Conservation (phyloP, 35 echinoderm and acorn worm species). For the Stichopus chloronotus region DNA sequence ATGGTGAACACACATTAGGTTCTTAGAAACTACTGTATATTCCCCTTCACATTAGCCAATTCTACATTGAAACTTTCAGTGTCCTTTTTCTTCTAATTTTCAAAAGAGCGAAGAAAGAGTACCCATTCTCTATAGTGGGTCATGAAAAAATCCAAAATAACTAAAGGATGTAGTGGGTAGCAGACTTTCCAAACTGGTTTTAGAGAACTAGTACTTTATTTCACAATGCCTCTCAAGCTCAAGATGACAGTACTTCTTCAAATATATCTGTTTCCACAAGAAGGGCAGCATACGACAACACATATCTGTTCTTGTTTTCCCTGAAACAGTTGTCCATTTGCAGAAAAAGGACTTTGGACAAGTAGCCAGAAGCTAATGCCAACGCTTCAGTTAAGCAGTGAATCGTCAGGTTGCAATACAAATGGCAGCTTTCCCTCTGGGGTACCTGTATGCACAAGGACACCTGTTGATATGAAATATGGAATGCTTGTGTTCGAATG, state of each 20-base stretch:
- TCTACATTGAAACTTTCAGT: too few relatives aligned
- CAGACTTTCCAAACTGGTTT: too few relatives aligned
- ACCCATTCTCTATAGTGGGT: too few relatives aligned
- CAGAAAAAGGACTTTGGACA: slow-evolving; percentile 50
- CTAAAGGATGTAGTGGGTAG: too few relatives aligned
- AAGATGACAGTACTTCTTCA: slow-evolving; percentile 65
- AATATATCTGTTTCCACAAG: slow-evolving; percentile 60
- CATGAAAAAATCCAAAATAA: too few relatives aligned
- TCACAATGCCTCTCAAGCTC: too few relatives aligned
- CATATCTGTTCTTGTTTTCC: slow-evolving; percentile 70
- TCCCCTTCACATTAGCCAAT: too few relatives aligned
- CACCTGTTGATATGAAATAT: slow-evolving; percentile 28
- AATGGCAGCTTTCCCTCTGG: slow-evolving; percentile 45
- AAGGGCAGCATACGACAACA: slow-evolving; percentile 55
- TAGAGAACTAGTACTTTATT: too few relatives aligned
- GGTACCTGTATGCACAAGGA: slow-evolving; percentile 46
- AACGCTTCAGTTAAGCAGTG: slow-evolving; percentile 44
- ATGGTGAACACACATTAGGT: too few relatives aligned
- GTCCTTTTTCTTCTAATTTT: too few relatives aligned
- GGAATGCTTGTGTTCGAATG: not conserved
- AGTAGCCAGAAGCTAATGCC: not conserved
- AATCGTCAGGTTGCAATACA: slow-evolving; percentile 53
- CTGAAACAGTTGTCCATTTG: slow-evolving; percentile 75
- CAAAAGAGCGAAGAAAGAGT: too few relatives aligned
- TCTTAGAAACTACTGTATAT: too few relatives aligned